These are phyloP conservation scores for Puntigrus tetrazona DNA, from an alignment of 2,113 vertebrate species.

Conservation along the genomic window DNA sequence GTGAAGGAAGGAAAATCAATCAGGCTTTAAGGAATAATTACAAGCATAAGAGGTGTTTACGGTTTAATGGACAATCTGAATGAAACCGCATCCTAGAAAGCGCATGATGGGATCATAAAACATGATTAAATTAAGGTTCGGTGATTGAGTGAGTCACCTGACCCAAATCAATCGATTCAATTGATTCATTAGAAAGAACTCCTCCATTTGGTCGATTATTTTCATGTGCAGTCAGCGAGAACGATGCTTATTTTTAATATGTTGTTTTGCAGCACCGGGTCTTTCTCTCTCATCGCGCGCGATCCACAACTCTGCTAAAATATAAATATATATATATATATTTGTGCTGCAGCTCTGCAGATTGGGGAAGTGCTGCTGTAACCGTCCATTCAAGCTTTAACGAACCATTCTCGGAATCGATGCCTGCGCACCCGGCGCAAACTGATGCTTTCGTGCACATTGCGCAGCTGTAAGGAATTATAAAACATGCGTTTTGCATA, in stretches of 20 bases:
- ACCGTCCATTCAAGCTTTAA: background rate
- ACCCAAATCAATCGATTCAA: background rate
- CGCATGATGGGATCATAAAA: background rate
- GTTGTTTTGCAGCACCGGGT: background rate
- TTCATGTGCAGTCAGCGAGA: background rate
- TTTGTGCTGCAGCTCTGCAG: background rate
- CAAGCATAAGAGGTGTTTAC: background rate
- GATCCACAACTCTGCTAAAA: background rate
- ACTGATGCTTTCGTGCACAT: background rate
- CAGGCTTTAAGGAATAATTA: background rate
- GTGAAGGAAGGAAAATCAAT: background rate
- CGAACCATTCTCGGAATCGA: background rate
- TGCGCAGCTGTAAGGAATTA: background rate
- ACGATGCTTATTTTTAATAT: background rate
- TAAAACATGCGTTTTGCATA: background rate
- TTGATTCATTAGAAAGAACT: background rate
- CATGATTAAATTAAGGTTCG: background rate
- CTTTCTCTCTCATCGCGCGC: background rate
- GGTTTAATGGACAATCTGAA: slow-evolving; percentile 1
- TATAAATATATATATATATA: background rate
- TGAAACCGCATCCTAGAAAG: background rate
- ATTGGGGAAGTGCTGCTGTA: background rate
- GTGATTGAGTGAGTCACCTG: background rate
- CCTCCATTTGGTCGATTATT: background rate
- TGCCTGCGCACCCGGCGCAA: background rate